Base-by-base conservation (phyloP, 2,888 invertebrate species). In the Dione juno region DNA sequence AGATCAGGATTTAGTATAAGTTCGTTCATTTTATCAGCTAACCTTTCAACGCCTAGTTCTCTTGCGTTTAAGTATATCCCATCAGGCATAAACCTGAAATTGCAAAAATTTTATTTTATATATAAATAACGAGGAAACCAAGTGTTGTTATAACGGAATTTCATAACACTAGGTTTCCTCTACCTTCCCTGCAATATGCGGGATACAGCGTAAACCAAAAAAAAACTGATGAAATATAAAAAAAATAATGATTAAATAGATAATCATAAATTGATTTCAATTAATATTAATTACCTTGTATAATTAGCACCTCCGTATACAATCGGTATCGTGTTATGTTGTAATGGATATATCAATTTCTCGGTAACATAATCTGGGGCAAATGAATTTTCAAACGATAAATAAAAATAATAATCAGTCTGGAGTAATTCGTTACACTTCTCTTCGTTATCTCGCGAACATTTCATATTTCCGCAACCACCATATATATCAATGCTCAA, bases 291-390 rank as follows among this genome's bases (percentile, higher is more conserved):
- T 75, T 77, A 86, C 87, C 85, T 80, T 16, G 82, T 75, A 75
- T 88, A 87, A 71, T 88, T 81, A 58, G 94, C 94, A 45, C 94
- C 94, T 16, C 96, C 96, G 87, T 94, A 95, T n/a, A 95, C 96
- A 50, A 96, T 94, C 0, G 96, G 96, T n/a, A 96, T 86, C 11
- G 95, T 92, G 78, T 94, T 92, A 83, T 90, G 78, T 65, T 85
- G 80, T 71, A 86, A 77, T 8, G 88, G 84, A 74, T 73, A 78
- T 66, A 88, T 64, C 45, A 88, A 66, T 71, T 88, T 88, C 71
- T 87, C 88, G 13, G 76, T 85, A 0, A 89, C 89, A 61, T 88
- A 89, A 74, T 89, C 88, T 66, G 82, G 81, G 41, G 79, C 79
- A 9, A 85, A 80, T 0, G 89, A 84, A 71, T 88, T 89, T 72